Percentiles rank a stretch among this genome's conserved stretches.
phyloP scores from a whole-genome alignment of 1,140 invertebrate species.

The Trypoxylus dichotomus region DNA sequence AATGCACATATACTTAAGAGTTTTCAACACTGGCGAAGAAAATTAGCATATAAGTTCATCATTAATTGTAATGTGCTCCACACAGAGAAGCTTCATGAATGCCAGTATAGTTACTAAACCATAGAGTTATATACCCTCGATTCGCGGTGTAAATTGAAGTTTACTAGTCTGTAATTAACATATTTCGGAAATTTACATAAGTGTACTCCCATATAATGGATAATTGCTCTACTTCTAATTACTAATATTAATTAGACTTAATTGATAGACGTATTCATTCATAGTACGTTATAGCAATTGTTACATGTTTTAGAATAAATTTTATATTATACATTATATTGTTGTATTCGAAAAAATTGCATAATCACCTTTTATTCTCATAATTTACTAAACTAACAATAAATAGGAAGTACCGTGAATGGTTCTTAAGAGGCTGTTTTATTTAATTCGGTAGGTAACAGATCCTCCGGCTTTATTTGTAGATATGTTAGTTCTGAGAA shows the following conservation, averaged over 20 bases:
- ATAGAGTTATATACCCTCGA: not conserved
- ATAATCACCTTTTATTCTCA: not conserved
- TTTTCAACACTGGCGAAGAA: too few relatives aligned
- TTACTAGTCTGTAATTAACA: not conserved
- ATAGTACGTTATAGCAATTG: not conserved
- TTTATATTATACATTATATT: not conserved
- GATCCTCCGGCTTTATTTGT: too few relatives aligned
- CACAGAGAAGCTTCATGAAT: too few relatives aligned
- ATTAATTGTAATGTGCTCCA: too few relatives aligned
- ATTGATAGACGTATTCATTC: not conserved
- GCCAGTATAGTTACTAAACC: not conserved
- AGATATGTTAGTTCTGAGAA: too few relatives aligned
- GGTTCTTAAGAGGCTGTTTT: too few relatives aligned
- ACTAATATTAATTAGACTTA: not conserved
- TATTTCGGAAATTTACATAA: not conserved
- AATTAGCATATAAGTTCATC: too few relatives aligned
- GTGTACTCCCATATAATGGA: not conserved
- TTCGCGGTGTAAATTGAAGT: not conserved
- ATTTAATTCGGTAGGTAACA: too few relatives aligned
- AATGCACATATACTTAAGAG: too few relatives aligned
- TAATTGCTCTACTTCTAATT: not conserved
- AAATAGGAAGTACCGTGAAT: too few relatives aligned
- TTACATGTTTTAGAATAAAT: not conserved
- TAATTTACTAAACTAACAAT: not conserved
- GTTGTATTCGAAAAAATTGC: not conserved